Percentiles rank a stretch among this genome's conserved stretches.
phyloP scores from a whole-genome alignment of 2,113 vertebrate genomes.

The Prunella himalayana region DNA sequence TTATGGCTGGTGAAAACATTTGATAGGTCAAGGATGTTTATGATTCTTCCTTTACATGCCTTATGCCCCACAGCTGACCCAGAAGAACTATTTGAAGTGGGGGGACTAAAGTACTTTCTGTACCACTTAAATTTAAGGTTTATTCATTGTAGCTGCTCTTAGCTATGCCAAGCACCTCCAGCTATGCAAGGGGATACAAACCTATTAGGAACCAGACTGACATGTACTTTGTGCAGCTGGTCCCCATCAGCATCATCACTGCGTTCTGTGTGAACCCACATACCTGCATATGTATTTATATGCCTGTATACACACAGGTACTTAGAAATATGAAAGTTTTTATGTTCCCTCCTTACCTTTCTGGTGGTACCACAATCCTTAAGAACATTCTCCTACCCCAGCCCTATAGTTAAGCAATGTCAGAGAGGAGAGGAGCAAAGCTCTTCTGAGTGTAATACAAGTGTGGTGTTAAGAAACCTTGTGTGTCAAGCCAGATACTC shows the following conservation, averaged over 20 bases:
- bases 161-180: neutral
- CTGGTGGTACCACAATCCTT: neutral
- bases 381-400: neutral
- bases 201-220: neutral
- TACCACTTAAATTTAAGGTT: neutral
- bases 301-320: fast-evolving
- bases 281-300: fast-evolving
- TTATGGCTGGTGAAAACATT: neutral
- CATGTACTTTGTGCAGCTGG: neutral
- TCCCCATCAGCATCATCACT: neutral
- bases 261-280: neutral
- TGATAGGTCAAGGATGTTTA: neutral
- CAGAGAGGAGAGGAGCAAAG: neutral
- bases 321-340: neutral
- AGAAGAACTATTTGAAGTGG: neutral
- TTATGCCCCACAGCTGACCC: neutral
- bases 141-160: neutral
- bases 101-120: neutral
- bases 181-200: neutral
- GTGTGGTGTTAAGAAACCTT: neutral
- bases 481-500: neutral
- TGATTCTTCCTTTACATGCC: neutral
- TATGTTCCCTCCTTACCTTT: neutral
- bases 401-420: neutral
- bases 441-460: neutral